Conservation (phyloP, 2,113 vertebrate genomes). For the Sinosuthora webbiana region DNA sequence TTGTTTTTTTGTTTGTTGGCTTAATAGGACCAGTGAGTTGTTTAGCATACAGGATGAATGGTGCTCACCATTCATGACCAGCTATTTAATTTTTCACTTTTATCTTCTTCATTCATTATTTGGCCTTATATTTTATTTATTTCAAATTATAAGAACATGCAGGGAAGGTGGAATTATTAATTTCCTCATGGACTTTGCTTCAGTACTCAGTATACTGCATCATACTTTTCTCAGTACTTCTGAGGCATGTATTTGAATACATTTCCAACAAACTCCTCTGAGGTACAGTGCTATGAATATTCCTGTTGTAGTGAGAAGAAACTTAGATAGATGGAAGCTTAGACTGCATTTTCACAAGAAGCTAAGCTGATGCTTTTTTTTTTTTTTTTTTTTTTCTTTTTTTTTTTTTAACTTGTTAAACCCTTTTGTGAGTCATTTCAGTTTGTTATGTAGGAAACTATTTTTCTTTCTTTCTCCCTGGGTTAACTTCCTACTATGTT, state of each 20-base stretch:
- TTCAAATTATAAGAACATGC: constrained; percentile 21
- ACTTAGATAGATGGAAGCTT: neutral
- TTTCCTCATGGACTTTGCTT: constrained; percentile 23
- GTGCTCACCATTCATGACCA: constrained; percentile 28
- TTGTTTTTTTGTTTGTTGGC: neutral
- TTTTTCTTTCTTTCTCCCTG: neutral
- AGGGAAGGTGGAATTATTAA: constrained; percentile 33
- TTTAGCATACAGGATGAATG: neutral
- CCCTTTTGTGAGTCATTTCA: neutral
- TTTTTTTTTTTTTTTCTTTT: neutral
- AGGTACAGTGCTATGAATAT: constrained; percentile 17
- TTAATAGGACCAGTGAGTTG: neutral
- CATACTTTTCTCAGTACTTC: neutral
- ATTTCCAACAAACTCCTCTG: constrained; percentile 2
- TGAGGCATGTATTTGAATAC: neutral
- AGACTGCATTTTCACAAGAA: neutral
- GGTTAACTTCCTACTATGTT: neutral
- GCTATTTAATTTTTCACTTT: constrained; percentile 54
- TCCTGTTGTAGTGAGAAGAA: neutral
- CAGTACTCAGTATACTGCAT: neutral
- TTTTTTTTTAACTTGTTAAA: neutral
- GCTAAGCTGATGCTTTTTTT: neutral
- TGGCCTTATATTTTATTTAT: constrained; percentile 43
- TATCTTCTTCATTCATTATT: constrained; percentile 52
- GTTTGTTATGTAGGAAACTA: neutral